A percentile compares a stretch with the other conserved stretches of the same genome.
phyloP scores from a whole-genome alignment of 2,797 vertebrate genomes.

The Linurgus olivaceus region DNA sequence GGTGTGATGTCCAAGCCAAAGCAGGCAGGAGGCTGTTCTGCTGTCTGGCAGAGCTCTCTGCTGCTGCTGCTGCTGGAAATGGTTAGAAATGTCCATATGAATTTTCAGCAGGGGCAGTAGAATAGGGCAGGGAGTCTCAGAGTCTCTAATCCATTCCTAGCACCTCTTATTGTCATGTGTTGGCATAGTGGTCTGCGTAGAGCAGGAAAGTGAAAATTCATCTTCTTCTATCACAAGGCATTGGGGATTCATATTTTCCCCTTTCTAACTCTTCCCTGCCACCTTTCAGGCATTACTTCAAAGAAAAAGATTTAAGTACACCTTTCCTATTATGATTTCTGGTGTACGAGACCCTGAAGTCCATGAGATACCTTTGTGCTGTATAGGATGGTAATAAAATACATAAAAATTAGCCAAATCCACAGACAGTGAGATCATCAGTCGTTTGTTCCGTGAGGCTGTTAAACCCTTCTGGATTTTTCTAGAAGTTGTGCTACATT shows the following conservation, averaged over 20 bases:
- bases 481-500: not conserved
- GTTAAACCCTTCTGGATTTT: not conserved
- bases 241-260: not conserved
- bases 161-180: not conserved
- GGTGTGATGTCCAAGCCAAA: not conserved
- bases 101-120: slow-evolving; percentile 6
- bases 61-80: slow-evolving; percentile 5
- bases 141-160: not conserved
- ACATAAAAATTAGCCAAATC: not conserved
- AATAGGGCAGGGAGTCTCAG: not conserved
- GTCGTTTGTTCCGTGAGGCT: not conserved
- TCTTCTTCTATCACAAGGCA: not conserved
- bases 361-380: not conserved
- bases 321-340: not conserved
- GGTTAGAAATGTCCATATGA: slow-evolving; percentile 24
- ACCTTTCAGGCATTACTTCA: not conserved
- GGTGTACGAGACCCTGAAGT: not conserved
- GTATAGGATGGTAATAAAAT: not conserved
- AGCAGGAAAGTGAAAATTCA: not conserved
- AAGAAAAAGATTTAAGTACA: not conserved
- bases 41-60: not conserved
- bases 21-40: not conserved
- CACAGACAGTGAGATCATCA: not conserved
- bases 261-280: not conserved
- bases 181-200: not conserved